These are phyloP conservation scores for Ascaphus truei DNA, from an alignment of 2,113 vertebrate genomes.

Conservation along the genomic window DNA sequence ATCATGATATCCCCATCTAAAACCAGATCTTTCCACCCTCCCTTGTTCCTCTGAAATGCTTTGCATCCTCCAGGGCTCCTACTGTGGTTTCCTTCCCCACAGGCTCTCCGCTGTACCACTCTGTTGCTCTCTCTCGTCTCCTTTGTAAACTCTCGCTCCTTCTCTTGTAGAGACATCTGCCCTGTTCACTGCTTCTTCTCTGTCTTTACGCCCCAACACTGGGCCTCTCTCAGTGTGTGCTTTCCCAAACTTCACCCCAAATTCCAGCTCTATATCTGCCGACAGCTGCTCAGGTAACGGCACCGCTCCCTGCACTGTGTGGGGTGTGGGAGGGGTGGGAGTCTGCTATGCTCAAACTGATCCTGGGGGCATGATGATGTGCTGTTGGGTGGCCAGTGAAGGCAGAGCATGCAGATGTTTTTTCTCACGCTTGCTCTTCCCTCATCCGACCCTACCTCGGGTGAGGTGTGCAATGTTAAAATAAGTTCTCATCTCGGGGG, in stretches of 20 bases:
- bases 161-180: constrained; percentile 95
- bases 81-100: constrained; percentile 12
- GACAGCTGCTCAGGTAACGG: constrained; percentile 98
- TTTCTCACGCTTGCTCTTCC: constrained; percentile 23
- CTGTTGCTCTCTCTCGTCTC: constrained; percentile 65
- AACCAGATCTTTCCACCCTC: background rate
- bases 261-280: constrained; percentile 99
- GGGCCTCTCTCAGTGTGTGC: constrained; percentile 98
- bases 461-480: background rate
- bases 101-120: constrained; percentile 58
- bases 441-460: constrained; percentile 16
- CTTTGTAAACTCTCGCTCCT: constrained; percentile 74
- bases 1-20: background rate
- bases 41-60: constrained; percentile 2
- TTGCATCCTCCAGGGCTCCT: constrained; percentile 12
- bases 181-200: constrained; percentile 99
- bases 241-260: constrained; percentile 98
- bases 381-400: constrained; percentile 13
- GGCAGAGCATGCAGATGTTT: constrained; percentile 9
- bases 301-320: constrained; percentile 64
- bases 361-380: constrained; percentile 20
- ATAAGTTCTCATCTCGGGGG: background rate
- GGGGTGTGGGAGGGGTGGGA: constrained; percentile 11
- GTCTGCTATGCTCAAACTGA: background rate
- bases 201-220: constrained; percentile 98